Percentiles rank a stretch among this genome's conserved stretches.
phyloP scores from a whole-genome alignment of 1,140 invertebrate species.

The Drosophila malerkotliana region DNA sequence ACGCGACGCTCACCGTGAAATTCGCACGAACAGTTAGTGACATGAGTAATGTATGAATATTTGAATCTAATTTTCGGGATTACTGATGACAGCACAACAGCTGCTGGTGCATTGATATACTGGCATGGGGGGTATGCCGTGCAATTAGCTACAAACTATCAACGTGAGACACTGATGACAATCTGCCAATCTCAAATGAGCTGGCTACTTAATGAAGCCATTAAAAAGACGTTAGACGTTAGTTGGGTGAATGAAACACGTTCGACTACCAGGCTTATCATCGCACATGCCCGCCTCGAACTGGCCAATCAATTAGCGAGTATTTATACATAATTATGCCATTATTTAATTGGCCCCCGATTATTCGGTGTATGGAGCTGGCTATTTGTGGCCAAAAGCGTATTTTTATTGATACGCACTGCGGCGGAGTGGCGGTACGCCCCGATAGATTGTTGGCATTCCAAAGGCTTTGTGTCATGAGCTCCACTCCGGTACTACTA shows the following conservation, averaged over 20 bases:
- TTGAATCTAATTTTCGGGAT: slow-evolving; percentile 1
- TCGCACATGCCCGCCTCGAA: slow-evolving; percentile 46
- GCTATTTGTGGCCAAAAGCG: slow-evolving; percentile 21
- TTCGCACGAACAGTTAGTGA: not conserved
- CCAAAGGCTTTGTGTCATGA: slow-evolving; percentile 67
- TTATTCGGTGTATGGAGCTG: slow-evolving; percentile 22
- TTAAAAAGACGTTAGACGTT: slow-evolving; percentile 38
- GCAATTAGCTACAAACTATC: slow-evolving; percentile 14
- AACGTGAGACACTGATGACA: slow-evolving; percentile 53
- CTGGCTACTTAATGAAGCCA: slow-evolving; percentile 41
- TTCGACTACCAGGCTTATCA: slow-evolving; percentile 42
- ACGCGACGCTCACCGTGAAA: not conserved
- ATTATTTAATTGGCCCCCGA: slow-evolving; percentile 62
- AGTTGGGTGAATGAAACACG: slow-evolving; percentile 31
- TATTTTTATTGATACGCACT: slow-evolving; percentile 56
- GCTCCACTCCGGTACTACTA: slow-evolving; percentile 11
- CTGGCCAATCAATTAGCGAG: slow-evolving; percentile 67
- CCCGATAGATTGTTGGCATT: slow-evolving; percentile 46
- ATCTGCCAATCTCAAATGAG: slow-evolving; percentile 31
- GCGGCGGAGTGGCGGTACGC: not conserved
- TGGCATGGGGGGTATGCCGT: slow-evolving; percentile 1
- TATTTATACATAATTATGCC: slow-evolving; percentile 73
- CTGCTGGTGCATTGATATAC: not conserved
- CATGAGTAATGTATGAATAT: slow-evolving; percentile 21
- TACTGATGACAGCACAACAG: slow-evolving; percentile 19